Evolutionary conservation across 2,888 invertebrate genomes (phyloP), one percentile per base, ranked within the genome.

Genomic region (Heliconius ismenius): DNA sequence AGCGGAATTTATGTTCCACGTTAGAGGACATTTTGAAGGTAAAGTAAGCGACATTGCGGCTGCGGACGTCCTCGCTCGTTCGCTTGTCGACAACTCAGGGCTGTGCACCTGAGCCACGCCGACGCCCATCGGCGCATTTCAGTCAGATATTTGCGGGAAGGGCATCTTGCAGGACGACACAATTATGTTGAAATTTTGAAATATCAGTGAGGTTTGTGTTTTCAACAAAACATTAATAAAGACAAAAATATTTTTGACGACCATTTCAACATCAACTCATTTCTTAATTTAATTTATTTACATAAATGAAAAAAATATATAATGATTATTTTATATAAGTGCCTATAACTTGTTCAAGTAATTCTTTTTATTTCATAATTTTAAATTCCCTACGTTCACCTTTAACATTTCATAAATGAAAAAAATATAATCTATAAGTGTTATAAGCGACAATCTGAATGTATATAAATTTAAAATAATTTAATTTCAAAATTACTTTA

Each of bases 1-100:
- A 86, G 95, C 96, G 0, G 96, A 96, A 85, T 96, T 96, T 85
- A 96, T 96, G 95, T 95, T 96, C 88, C 96, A 96, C 84, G 95
- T 96, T 24, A 90, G 96, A 81, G 95, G 95, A 28, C 96, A 96
- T 84, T 96, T 96, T 81, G 96, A 96, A 83, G 94, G 94, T 76
- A 85, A 95, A 93, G 94, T 94, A 82, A 92, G 90, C 73, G 94
- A 94, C 81, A 92, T 95, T 72, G 92, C 95, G 3, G 94, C 95
- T 1, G 95, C 95, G 3, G 95, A 95, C 75, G 94, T 93, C 78
- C 85, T 95, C 65, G 94, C 95, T 60, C 88, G 95, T 78, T 94
- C 94, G 15, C 84, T 95, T 74, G 95, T 95, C 78, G 95, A 95
- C 82, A 95, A 94, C 82, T 94, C 95, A 2, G 95, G 95, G 1